These are phyloP conservation scores for Perizoma affinitatum DNA, from an alignment of 2,888 invertebrate species.

Conservation along the genomic window DNA sequence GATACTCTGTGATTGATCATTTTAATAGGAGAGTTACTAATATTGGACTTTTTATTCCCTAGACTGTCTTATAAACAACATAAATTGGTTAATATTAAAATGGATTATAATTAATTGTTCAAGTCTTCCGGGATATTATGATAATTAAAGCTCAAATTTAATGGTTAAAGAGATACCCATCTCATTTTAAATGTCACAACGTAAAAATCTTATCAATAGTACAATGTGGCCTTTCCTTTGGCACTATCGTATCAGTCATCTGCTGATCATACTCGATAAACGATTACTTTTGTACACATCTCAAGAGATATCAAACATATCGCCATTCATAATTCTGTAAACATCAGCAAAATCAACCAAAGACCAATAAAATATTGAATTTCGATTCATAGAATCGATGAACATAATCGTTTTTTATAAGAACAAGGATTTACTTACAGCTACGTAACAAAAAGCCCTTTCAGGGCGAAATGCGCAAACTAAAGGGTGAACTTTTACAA, in stretches of 20 bases:
- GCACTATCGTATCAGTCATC: slow-evolving; percentile 56
- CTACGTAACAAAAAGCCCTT: slow-evolving; percentile 37
- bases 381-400: slow-evolving; percentile 43
- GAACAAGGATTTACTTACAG: slow-evolving; percentile 33
- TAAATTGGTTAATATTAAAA: slow-evolving; percentile 45
- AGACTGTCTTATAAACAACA: slow-evolving; percentile 50
- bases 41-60: slow-evolving; percentile 52
- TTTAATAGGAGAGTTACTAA: slow-evolving; percentile 37
- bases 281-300: slow-evolving; percentile 58
- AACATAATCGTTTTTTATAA: slow-evolving; percentile 28
- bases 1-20: not conserved
- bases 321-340: slow-evolving; percentile 43
- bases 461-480: slow-evolving; percentile 37
- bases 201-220: slow-evolving; percentile 61
- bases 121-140: slow-evolving; percentile 74
- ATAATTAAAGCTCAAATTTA: slow-evolving; percentile 83
- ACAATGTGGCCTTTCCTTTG: slow-evolving; percentile 63
- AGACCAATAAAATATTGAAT: slow-evolving; percentile 45
- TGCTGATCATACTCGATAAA: slow-evolving; percentile 54
- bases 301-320: slow-evolving; percentile 51
- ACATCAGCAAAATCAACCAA: slow-evolving; percentile 50
- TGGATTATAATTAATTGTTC: slow-evolving; percentile 52
- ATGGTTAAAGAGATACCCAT: slow-evolving; percentile 67
- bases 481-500: slow-evolving; percentile 26
- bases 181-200: slow-evolving; percentile 59